These are phyloP conservation scores for Phyllostomus discolor DNA, from an alignment of 2,113 vertebrate species.

Conservation along the genomic window DNA sequence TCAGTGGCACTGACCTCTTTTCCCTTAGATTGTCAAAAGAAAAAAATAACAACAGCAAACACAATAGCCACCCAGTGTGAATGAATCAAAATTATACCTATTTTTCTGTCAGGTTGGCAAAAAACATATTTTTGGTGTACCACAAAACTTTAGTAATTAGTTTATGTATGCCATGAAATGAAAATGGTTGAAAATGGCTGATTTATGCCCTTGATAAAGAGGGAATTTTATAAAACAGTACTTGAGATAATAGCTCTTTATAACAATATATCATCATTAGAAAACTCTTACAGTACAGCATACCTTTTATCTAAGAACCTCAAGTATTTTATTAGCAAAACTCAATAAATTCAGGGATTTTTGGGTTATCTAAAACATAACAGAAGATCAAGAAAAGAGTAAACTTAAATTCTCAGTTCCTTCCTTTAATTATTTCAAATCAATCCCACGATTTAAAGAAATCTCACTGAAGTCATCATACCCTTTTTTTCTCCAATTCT, in stretches of 20 bases:
- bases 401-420: background rate
- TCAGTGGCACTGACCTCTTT: background rate
- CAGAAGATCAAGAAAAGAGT: background rate
- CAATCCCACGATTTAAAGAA: background rate
- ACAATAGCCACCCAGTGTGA: background rate
- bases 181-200: background rate
- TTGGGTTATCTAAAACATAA: background rate
- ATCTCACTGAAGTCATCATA: constrained; percentile 23
- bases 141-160: background rate
- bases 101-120: background rate
- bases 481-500: constrained; percentile 1
- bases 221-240: constrained; percentile 42
- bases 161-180: background rate
- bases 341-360: constrained; percentile 9
- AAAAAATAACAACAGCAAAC: background rate
- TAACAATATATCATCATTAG: constrained; percentile 14
- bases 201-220: background rate
- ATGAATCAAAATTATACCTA: background rate
- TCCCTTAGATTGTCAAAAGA: background rate
- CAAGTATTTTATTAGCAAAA: constrained; percentile 36
- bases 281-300: background rate
- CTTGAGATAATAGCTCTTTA: background rate
- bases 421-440: constrained; percentile 16
- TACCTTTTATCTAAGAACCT: constrained; percentile 5
- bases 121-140: background rate